These are phyloP conservation scores for Pholis gunnellus DNA, from an alignment of 2,113 vertebrate genomes.

Conservation along the genomic window DNA sequence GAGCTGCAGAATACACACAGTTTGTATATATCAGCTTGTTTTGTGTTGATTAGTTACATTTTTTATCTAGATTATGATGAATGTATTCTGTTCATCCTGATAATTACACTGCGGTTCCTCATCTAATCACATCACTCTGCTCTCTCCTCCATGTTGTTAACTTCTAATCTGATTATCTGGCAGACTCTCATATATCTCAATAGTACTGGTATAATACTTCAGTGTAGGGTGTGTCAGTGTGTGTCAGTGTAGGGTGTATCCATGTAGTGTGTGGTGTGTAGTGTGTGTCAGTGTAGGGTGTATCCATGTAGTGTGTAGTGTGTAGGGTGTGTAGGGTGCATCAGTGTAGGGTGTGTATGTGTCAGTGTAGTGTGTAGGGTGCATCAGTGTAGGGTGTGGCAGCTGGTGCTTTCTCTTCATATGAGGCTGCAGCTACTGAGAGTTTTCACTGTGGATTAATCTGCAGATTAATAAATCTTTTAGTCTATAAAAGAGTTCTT, in stretches of 20 bases:
- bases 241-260: too few relatives aligned
- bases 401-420: not conserved
- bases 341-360: too few relatives aligned
- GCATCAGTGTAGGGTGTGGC: not conserved
- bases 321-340: too few relatives aligned
- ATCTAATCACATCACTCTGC: not conserved
- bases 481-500: not conserved
- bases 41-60: not conserved
- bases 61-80: not conserved
- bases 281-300: too few relatives aligned
- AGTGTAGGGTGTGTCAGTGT: not conserved
- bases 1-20: not conserved
- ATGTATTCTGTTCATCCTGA: not conserved
- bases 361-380: too few relatives aligned
- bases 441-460: not conserved
- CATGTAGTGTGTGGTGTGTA: too few relatives aligned
- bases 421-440: not conserved
- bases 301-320: too few relatives aligned
- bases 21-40: not conserved
- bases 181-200: not conserved
- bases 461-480: not conserved
- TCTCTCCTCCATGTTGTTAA: not conserved
- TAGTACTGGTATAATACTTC: not conserved
- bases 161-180: constrained; percentile 24
- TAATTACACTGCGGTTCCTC: not conserved